Conservation (phyloP, 2,888 invertebrate species). For the Caenorhabditis angaria region DNA sequence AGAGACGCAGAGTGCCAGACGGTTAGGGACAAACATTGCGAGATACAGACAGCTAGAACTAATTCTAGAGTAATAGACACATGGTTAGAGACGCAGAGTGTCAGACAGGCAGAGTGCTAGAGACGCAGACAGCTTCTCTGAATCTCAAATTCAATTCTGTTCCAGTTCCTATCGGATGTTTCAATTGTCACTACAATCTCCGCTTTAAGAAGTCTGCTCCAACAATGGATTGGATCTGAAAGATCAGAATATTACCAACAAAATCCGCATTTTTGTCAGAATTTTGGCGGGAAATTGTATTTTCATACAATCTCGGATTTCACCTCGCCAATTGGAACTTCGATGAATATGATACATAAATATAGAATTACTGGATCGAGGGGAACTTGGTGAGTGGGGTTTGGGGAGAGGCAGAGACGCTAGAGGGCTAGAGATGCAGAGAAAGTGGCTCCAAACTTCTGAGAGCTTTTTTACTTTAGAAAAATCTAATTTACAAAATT, state of each 20-base stretch:
- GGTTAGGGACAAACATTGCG: too few relatives aligned
- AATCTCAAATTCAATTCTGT: neutral
- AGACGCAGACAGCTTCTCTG: too few relatives aligned
- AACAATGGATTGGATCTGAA: conserved; percentile 15
- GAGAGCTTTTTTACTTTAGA: too few relatives aligned
- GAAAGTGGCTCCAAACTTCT: too few relatives aligned
- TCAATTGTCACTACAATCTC: conserved; percentile 26
- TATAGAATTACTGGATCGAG: neutral
- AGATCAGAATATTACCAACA: neutral
- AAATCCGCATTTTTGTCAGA: neutral
- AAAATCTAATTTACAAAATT: too few relatives aligned
- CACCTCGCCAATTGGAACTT: neutral
- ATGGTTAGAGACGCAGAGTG: too few relatives aligned
- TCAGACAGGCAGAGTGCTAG: too few relatives aligned
- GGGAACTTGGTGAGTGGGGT: neutral
- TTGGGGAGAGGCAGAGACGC: too few relatives aligned
- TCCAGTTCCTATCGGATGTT: conserved; percentile 26
- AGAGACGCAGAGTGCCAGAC: too few relatives aligned
- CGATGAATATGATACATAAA: neutral
- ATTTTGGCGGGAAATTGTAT: neutral
- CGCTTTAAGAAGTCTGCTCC: conserved; percentile 20
- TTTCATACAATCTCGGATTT: neutral
- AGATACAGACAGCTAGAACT: too few relatives aligned
- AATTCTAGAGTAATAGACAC: too few relatives aligned
- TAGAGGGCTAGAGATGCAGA: too few relatives aligned